A percentile compares a stretch with the other conserved stretches of the same genome.
phyloP scores from a whole-genome alignment of 2,888 invertebrate genomes.

The Miltochrista miniata region DNA sequence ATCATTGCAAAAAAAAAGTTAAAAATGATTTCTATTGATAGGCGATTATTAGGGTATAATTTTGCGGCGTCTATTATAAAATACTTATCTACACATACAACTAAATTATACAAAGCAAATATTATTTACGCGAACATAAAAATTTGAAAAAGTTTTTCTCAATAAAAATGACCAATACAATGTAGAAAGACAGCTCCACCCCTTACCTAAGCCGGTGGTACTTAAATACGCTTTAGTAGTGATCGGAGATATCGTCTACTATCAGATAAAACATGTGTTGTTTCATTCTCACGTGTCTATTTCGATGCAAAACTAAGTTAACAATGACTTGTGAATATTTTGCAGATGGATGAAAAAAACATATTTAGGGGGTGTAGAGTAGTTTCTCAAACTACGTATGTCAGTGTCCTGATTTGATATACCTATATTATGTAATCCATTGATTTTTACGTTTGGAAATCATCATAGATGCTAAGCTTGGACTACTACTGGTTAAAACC shows the following conservation, averaged over 20 bases:
- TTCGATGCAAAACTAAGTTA: constrained; percentile 50
- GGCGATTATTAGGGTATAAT: no score
- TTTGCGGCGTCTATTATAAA: no score
- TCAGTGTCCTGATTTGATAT: no score
- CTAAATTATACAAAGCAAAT: neutral
- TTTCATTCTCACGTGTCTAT: constrained; percentile 32
- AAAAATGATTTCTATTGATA: no score
- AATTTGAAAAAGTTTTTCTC: neutral
- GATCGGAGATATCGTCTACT: constrained; percentile 41
- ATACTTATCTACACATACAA: no score
- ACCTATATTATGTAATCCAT: no score
- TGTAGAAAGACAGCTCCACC: constrained; percentile 31
- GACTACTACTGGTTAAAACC: no score
- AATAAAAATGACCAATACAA: neutral
- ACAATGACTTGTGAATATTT: constrained; percentile 1
- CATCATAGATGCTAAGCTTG: no score
- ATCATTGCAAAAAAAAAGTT: no score
- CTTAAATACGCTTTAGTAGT: constrained; percentile 62
- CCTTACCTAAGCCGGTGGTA: constrained; percentile 13
- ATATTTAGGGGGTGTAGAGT: no score
- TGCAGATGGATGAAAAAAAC: neutral
- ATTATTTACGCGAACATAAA: neutral
- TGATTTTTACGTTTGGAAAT: no score
- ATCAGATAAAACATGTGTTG: constrained; percentile 72
- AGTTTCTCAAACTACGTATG: no score